A percentile compares a stretch with the other conserved stretches of the same genome.
Evolutionary conservation across 2,113 vertebrate genomes (phyloP).

Genomic region (Lepus americanus): DNA sequence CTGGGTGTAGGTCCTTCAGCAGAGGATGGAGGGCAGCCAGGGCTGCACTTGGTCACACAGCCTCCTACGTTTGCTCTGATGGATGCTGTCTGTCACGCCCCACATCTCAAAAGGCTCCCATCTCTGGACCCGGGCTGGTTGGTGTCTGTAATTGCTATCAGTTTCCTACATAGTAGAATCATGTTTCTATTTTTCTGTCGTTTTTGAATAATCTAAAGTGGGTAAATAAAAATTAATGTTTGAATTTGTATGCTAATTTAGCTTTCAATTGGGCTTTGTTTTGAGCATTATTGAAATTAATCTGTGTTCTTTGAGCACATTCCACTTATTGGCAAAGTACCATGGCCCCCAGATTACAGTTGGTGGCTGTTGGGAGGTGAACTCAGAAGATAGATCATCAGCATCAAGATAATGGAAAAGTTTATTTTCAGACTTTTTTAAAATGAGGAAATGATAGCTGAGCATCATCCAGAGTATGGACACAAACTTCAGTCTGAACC

Average conservation of each 20-base stretch:
- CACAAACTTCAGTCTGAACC: slow-evolving; percentile 42
- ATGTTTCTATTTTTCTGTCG: slow-evolving; percentile 65
- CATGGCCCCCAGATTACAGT: background rate
- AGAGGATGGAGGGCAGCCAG: background rate
- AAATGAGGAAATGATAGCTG: slow-evolving; percentile 58
- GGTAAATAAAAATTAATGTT: slow-evolving; percentile 82
- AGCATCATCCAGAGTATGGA: slow-evolving; percentile 28
- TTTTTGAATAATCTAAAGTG: slow-evolving; percentile 75
- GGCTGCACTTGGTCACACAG: rapidly evolving
- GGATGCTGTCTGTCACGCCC: background rate
- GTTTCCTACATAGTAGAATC: slow-evolving; percentile 57
- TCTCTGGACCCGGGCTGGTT: background rate
- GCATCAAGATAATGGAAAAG: slow-evolving; percentile 70
- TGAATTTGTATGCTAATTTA: slow-evolving; percentile 79
- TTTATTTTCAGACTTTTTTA: slow-evolving; percentile 58
- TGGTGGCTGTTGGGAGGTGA: slow-evolving; percentile 6
- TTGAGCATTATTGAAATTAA: slow-evolving; percentile 77
- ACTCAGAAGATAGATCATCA: slow-evolving; percentile 72
- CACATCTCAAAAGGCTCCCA: rapidly evolving
- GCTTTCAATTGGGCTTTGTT: slow-evolving; percentile 74
- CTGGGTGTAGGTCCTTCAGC: background rate
- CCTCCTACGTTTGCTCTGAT: background rate
- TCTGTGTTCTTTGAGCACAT: slow-evolving; percentile 58
- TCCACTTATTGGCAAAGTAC: slow-evolving; percentile 53
- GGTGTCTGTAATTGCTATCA: background rate